Conservation (phyloP, 1,140 invertebrate genomes). For the Drosophila pruinosa region DNA sequence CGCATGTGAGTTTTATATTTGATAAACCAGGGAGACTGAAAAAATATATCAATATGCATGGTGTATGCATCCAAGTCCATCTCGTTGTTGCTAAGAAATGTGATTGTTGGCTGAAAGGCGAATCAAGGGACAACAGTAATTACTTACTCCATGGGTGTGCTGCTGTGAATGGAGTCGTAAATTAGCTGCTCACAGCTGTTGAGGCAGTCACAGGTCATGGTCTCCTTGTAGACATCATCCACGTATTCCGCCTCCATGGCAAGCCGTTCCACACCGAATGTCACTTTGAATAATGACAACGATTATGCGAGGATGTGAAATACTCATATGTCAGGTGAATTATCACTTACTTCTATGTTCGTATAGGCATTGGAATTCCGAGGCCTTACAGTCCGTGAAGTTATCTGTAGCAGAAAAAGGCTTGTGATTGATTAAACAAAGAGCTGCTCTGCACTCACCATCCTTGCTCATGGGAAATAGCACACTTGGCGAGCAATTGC, state of each 20-base stretch:
- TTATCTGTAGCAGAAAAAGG: conserved; percentile 46
- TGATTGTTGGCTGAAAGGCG: background rate
- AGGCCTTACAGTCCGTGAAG: conserved; percentile 59
- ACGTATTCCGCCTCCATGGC: conserved; percentile 50
- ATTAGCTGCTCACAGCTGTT: conserved; percentile 67
- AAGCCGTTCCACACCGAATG: conserved; percentile 51
- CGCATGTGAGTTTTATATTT: conserved; percentile 66
- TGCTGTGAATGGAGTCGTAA: conserved; percentile 46
- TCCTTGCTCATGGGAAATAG: conserved; percentile 54
- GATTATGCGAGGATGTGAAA: background rate
- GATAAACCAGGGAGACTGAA: conserved; percentile 58
- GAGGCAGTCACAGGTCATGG: conserved; percentile 68
- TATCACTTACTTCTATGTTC: conserved; percentile 56
- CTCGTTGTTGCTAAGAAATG: conserved; percentile 32
- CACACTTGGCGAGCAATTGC: conserved; percentile 62
- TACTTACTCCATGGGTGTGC: conserved; percentile 47
- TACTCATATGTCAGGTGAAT: background rate
- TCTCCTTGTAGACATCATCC: conserved; percentile 35
- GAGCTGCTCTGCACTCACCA: conserved; percentile 29
- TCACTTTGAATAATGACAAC: conserved; percentile 16
- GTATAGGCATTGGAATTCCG: conserved; percentile 72
- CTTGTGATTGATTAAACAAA: background rate
- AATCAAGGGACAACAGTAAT: background rate
- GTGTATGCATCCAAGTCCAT: background rate
- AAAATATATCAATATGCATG: conserved; percentile 64